Evolutionary conservation across 2,888 invertebrate genomes (phyloP), one percentile per base, ranked within the genome.

Genomic region (Chymomyza amoena): DNA sequence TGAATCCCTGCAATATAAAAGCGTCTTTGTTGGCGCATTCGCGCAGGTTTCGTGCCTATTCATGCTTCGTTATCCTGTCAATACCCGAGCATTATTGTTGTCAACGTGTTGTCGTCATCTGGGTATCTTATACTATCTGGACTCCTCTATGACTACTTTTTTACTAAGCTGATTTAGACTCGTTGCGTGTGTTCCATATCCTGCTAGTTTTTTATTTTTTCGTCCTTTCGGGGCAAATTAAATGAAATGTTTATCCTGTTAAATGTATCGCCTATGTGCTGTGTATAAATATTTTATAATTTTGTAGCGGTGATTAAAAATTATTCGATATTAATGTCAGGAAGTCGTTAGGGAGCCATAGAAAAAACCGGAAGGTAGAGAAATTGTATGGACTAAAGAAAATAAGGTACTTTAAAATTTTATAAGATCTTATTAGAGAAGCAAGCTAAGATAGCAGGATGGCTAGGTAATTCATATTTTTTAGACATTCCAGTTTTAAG

Each of bases 41-140:
- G 70, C 52, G 73, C 77, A 73, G 89, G 89, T 88, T 84, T 87
- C 89, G 70, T 77, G 89, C 91, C 91, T 90, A 88, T 90, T 87
- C 90, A 90, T 80, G 90, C 81, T 87, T 84, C 84, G 84, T 90
- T 90, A 90, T 90, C 84, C 89, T 87, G 85, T 89, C 90, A 90
- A 89, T 89, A 80, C 83, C 70, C 66, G 60, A 71, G 73, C 76
- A 81, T 89, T 84, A 86, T 80, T 84, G 79, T 79, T 81, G 82
- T 83, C 85, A 87, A 70, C 85, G 72, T 73, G 66, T 74, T 81
- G 75, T 77, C 77, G 45, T 61, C 54, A 6, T 32, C 32, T 6
- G 6, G 5, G 2, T 16, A 9, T 13, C 25, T 16, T 50, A 18
- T 15, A 7, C 20, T 32, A 32, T 6, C 7, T 15, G 13, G 25